Conservation (phyloP, 2,888 invertebrate species). For the Plebejus anna region DNA sequence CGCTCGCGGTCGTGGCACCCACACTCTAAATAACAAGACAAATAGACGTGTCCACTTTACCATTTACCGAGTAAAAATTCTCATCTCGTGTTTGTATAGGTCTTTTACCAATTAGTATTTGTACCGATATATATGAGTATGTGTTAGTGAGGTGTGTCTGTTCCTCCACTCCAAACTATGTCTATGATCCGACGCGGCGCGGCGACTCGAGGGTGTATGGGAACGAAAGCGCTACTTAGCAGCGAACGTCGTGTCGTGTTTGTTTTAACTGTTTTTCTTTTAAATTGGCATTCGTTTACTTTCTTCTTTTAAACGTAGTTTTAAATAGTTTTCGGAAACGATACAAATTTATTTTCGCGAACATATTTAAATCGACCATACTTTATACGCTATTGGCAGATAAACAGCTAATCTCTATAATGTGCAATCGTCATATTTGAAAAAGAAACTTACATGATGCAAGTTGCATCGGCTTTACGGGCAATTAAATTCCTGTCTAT, state of each 20-base stretch:
- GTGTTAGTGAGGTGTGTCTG: conserved; percentile 58
- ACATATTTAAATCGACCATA: background rate
- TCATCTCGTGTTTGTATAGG: conserved; percentile 76
- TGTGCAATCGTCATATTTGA: background rate
- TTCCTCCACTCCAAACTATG: conserved; percentile 57
- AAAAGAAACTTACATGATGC: background rate
- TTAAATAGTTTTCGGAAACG: background rate
- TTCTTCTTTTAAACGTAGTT: background rate
- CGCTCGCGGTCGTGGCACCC: conserved; percentile 69
- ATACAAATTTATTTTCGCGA: background rate
- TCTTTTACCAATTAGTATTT: conserved; percentile 79
- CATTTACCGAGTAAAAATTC: conserved; percentile 77
- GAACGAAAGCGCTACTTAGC: conserved; percentile 54
- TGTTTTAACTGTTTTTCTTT: conserved; percentile 50
- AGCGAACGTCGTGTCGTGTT: conserved; percentile 61
- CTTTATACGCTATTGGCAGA: background rate
- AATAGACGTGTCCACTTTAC: conserved; percentile 76
- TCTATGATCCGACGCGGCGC: conserved; percentile 53
- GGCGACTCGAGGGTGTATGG: conserved; percentile 51
- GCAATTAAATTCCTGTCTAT: conserved; percentile 14
- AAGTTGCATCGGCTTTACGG: background rate
- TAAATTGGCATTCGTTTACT: conserved; percentile 44
- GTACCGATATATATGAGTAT: conserved; percentile 70
- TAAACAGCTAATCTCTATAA: background rate
- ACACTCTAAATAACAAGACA: conserved; percentile 76